Evolutionary conservation across 2,797 vertebrate genomes (phyloP).

Genomic region (Poeciliopsis paucimaculata): DNA sequence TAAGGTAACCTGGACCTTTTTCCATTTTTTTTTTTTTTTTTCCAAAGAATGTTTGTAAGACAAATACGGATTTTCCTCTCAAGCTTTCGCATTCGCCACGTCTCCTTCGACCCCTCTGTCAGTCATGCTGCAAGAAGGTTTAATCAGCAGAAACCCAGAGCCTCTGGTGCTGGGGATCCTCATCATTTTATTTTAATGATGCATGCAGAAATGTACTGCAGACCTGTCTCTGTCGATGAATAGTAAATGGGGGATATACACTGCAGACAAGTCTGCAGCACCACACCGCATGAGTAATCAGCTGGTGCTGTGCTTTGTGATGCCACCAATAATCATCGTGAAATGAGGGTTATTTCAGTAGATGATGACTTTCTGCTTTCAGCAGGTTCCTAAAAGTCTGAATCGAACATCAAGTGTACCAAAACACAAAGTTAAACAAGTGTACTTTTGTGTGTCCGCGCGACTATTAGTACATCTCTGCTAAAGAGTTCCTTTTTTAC

Average conservation of each 20-base stretch:
- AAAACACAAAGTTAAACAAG: not conserved
- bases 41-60: not conserved
- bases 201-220: constrained; percentile 37
- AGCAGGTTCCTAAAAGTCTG: not conserved
- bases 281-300: not conserved
- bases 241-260: constrained; percentile 22
- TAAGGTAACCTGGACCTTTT: not conserved
- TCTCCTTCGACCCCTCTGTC: constrained; percentile 28
- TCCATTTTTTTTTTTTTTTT: not conserved
- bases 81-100: constrained; percentile 6
- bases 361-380: not conserved
- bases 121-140: constrained; percentile 52
- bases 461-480: not conserved
- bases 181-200: constrained; percentile 57
- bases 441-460: too few species aligned
- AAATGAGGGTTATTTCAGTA: not conserved
- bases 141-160: constrained; percentile 47
- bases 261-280: constrained; percentile 18
- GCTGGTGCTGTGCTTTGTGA: not conserved
- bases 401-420: not conserved
- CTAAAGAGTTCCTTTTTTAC: not conserved
- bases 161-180: constrained; percentile 52
- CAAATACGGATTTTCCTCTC: constrained; percentile 33
- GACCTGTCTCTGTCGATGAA: not conserved
- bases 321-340: not conserved